A percentile compares a stretch with the other conserved stretches of the same genome.
These are phyloP conservation scores for Neoniphon sammara DNA, from an alignment of 2,797 vertebrate species.

Conservation along the genomic window DNA sequence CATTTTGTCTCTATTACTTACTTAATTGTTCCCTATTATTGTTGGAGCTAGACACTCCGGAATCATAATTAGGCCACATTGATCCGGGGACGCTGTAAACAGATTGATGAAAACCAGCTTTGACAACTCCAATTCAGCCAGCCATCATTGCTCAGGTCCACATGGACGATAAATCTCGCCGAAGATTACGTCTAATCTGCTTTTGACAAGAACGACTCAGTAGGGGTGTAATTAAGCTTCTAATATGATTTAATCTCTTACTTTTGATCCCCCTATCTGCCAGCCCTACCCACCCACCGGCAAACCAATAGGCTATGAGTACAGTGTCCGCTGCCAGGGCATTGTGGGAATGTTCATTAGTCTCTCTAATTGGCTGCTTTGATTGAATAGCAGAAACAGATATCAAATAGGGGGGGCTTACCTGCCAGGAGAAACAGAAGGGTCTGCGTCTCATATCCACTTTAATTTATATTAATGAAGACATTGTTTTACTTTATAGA, in stretches of 20 bases:
- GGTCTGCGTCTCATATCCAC: slow-evolving; percentile 34
- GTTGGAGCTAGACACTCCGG: slow-evolving; percentile 35
- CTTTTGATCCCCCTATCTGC: slow-evolving; percentile 38
- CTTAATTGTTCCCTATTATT: slow-evolving; percentile 57
- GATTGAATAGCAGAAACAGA: slow-evolving; percentile 50
- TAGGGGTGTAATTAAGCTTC: slow-evolving; percentile 54
- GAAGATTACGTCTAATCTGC: slow-evolving; percentile 54
- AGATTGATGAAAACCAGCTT: slow-evolving; percentile 73
- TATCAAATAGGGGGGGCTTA: slow-evolving; percentile 43
- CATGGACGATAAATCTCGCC: slow-evolving; percentile 54
- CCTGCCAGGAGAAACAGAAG: slow-evolving; percentile 39
- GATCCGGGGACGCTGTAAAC: slow-evolving; percentile 63
- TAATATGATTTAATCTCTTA: slow-evolving; percentile 67
- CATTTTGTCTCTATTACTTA: slow-evolving; percentile 40
- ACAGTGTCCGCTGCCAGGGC: neutral
- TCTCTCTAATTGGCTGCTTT: slow-evolving; percentile 62
- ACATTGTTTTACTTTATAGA: slow-evolving; percentile 23
- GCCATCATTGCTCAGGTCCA: slow-evolving; percentile 54
- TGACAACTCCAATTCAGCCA: slow-evolving; percentile 71
- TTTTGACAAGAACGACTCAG: slow-evolving; percentile 49
- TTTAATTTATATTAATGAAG: slow-evolving; percentile 50
- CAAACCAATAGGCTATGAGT: slow-evolving; percentile 13
- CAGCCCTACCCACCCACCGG: neutral
- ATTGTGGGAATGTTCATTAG: slow-evolving; percentile 61
- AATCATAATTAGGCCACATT: slow-evolving; percentile 72